Percentiles rank a stretch among this genome's conserved stretches.
phyloP scores from a whole-genome alignment of 2,113 vertebrate species.

The Lepus timidus region DNA sequence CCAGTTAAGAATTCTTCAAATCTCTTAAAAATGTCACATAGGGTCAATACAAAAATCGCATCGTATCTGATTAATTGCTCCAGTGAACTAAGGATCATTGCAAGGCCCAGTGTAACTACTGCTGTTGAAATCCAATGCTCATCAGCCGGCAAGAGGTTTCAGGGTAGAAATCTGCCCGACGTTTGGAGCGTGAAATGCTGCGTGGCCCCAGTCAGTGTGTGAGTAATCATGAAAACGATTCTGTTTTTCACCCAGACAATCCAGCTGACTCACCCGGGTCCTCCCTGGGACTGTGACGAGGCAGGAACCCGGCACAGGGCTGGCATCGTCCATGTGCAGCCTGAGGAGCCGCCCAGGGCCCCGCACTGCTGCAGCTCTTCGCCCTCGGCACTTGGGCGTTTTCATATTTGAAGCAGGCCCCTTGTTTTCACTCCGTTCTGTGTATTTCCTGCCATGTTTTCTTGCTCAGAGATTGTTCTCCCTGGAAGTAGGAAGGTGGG shows the following conservation, averaged over 20 bases:
- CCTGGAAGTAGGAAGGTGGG: conserved; percentile 13
- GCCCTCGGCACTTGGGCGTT: not conserved
- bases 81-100: conserved; percentile 46
- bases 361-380: not conserved
- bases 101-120: not conserved
- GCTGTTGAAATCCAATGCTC: conserved; percentile 1
- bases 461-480: not conserved
- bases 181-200: not conserved
- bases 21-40: conserved; percentile 23
- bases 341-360: not conserved
- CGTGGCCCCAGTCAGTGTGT: not conserved
- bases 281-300: not conserved
- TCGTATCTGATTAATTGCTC: conserved; percentile 53
- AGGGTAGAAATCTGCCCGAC: not conserved
- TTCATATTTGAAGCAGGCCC: conserved; percentile 11
- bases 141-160: not conserved
- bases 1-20: conserved; percentile 47
- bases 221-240: not conserved
- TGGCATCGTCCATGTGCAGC: not conserved
- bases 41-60: conserved; percentile 53
- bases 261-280: not conserved
- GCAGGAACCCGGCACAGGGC: not conserved
- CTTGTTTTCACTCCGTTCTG: not conserved
- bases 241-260: not conserved
- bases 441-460: not conserved